phyloP scores from a whole-genome alignment of 1,140 invertebrate species.

The Platorchestia sp. region DNA sequence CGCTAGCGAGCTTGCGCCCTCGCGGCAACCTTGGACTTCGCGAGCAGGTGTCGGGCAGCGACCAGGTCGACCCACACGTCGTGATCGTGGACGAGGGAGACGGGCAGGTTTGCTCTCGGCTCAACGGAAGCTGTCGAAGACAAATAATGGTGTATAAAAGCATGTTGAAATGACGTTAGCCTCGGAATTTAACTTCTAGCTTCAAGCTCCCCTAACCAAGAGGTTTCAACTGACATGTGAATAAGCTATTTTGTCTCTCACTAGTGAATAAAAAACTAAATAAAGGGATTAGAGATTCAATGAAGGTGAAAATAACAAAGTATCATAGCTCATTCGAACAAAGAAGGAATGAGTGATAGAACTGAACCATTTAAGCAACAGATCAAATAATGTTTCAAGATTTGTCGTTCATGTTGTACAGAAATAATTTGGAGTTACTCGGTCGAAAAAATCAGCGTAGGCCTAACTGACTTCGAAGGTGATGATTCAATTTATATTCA shows the following conservation, averaged over 20 bases:
- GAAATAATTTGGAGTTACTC: no score
- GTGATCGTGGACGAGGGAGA: constrained; percentile 56
- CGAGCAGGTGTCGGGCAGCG: not conserved
- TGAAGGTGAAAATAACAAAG: not conserved
- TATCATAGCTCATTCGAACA: not conserved
- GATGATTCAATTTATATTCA: no score
- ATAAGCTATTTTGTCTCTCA: not conserved
- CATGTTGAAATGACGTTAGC: not conserved
- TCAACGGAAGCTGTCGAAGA: not conserved
- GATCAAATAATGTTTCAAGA: no score
- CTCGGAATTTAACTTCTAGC: not conserved
- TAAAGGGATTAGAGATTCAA: not conserved
- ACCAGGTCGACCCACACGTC: constrained; percentile 57
- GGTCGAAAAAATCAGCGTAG: no score
- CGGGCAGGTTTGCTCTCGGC: constrained; percentile 6
- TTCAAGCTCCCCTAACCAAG: not conserved
- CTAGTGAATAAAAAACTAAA: not conserved
- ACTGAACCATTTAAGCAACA: no score
- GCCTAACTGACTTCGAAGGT: no score
- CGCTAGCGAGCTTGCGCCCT: not conserved
- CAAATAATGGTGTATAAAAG: not conserved
- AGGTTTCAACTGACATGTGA: not conserved
- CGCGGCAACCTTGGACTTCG: not conserved
- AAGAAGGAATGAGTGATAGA: not conserved
- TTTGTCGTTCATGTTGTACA: no score